Evolutionary conservation across 35 echinoderm and acorn worm genomes (phyloP), one percentile per base, ranked within the genome.

Genomic region (Anneissia japonica): DNA sequence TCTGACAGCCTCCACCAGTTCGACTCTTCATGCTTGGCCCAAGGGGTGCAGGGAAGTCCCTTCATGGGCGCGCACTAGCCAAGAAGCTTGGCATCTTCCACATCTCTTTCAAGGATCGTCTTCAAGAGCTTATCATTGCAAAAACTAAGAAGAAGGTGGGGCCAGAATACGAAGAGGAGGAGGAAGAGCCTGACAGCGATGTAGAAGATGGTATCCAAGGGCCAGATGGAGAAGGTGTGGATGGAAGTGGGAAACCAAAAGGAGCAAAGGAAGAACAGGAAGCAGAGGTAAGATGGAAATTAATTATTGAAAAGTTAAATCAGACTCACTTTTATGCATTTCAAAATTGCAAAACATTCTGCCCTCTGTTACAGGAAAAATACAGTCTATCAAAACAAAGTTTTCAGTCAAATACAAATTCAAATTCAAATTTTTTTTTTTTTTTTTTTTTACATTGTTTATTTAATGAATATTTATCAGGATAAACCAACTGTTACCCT

Each of bases 71-170:
- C 34, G 72, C 74, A 3, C 89, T 99, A 73, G 91, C 96, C 7
- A 86, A 94, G 33, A 91, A 99, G 23, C 96, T 99, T 4, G 96
- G 96, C 23, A 77, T 99, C 77, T 99, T 99, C 46, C 96, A 99
- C 81, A 99, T 99, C 72, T 77, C 87, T 77, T 99, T 99, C 89
- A 99, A 91, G 43, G 96, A 99, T 73, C 82, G 96, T 31, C 90
- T 99, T 0, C 96, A 99, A 51, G 96, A 99, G 73, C 72, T 99
- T 34, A 87, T 99, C 89, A 99, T 99, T 38, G 91, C 87, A 32
- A 99, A 99, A 87, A 99, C 96, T 31, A 99, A 99, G 85, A 99
- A 99, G 89, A 99, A 92, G 77, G 89, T 99, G 78, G 96, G 91
- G 32, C 96, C 92, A 23, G 96, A 99, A 86, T 91, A 37, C 84